phyloP scores from a whole-genome alignment of 2,797 vertebrate species.

The Coreius guichenoti region DNA sequence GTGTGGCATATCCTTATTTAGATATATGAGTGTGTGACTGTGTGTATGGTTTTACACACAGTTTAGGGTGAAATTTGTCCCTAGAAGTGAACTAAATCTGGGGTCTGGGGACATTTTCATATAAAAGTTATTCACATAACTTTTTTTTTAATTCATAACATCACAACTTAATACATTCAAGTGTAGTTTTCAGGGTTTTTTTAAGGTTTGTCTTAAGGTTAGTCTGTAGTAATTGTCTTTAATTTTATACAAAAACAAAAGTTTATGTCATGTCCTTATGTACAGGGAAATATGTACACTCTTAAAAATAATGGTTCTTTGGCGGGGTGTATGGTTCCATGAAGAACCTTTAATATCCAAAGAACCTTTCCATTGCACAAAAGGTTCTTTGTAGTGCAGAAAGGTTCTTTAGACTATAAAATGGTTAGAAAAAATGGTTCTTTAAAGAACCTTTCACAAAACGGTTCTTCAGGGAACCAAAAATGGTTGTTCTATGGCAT shows the following conservation, averaged over 20 bases:
- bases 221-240: not conserved
- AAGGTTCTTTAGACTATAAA: too few relatives aligned
- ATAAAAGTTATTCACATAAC: not conserved
- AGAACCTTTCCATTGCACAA: too few relatives aligned
- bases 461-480: too few relatives aligned
- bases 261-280: slow-evolving; percentile 6
- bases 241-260: not conserved
- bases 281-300: slow-evolving; percentile 1
- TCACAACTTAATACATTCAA: not conserved
- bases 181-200: not conserved
- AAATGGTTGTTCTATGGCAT: too few relatives aligned
- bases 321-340: too few relatives aligned
- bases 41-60: not conserved
- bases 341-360: too few relatives aligned
- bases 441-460: too few relatives aligned
- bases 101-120: not conserved
- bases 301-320: too few relatives aligned
- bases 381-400: too few relatives aligned
- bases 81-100: not conserved
- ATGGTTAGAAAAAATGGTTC: too few relatives aligned
- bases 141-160: not conserved
- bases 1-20: too few relatives aligned
- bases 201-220: not conserved
- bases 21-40: not conserved
- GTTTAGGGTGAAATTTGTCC: not conserved